These are phyloP conservation scores for Netelia inedita DNA, from an alignment of 2,888 invertebrate species.

Conservation along the genomic window DNA sequence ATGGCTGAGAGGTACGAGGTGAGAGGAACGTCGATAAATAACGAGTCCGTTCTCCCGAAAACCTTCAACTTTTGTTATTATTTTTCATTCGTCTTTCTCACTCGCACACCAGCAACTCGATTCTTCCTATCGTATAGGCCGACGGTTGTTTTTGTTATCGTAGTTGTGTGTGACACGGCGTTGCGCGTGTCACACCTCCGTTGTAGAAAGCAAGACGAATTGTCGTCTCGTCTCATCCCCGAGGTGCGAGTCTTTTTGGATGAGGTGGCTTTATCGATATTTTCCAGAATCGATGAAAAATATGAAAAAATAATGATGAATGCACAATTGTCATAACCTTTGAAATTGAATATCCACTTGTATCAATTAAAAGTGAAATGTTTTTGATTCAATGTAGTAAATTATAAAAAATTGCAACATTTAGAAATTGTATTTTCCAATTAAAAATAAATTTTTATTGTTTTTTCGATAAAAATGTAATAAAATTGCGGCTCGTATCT, in stretches of 20 bases:
- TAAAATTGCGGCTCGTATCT: too few relatives aligned
- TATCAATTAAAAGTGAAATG: too few relatives aligned
- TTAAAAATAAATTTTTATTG: too few relatives aligned
- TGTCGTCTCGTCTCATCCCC: background rate
- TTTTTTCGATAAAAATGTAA: too few relatives aligned
- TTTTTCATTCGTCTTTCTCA: conserved; percentile 55
- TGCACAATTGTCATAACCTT: too few relatives aligned
- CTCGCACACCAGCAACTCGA: conserved; percentile 49
- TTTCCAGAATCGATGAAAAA: background rate
- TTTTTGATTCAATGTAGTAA: too few relatives aligned
- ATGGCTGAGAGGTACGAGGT: conserved; percentile 16
- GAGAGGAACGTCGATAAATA: conserved; percentile 79
- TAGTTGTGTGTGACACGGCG: too few relatives aligned
- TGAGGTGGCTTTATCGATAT: background rate
- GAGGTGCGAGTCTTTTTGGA: background rate
- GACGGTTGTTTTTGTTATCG: conserved; percentile 46
- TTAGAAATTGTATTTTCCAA: too few relatives aligned
- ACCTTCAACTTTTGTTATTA: conserved; percentile 77
- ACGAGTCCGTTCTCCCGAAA: conserved; percentile 73
- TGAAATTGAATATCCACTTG: too few relatives aligned
- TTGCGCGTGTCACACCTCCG: too few relatives aligned
- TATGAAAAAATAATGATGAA: background rate
- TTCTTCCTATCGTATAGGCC: conserved; percentile 43
- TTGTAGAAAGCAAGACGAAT: conserved; percentile 35
- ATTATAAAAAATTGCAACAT: too few relatives aligned